phyloP scores from a whole-genome alignment of 2,888 invertebrate species.

The Pandemis heparana region DNA sequence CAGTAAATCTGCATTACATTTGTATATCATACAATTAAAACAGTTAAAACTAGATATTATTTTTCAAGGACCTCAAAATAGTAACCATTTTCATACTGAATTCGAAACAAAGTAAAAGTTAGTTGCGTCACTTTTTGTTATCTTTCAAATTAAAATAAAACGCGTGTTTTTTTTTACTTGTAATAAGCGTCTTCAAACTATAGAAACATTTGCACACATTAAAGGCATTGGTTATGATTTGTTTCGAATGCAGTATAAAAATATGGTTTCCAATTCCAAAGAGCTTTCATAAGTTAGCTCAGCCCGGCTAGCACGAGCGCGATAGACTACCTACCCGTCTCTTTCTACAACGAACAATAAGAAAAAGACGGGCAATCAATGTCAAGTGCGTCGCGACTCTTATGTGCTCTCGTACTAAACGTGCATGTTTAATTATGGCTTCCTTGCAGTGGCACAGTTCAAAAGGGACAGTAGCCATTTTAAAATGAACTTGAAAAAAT shows the following conservation, averaged over 20 bases:
- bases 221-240: neutral
- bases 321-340: too few relatives aligned
- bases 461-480: neutral
- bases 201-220: too few relatives aligned
- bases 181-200: too few relatives aligned
- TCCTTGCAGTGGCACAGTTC: neutral
- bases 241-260: neutral
- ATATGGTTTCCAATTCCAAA: neutral
- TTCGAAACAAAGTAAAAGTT: neutral
- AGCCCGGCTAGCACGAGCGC: neutral
- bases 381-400: too few relatives aligned
- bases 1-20: neutral
- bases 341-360: too few relatives aligned
- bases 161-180: too few relatives aligned
- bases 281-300: neutral
- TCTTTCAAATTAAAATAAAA: too few relatives aligned
- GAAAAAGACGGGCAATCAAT: too few relatives aligned
- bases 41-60: neutral
- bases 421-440: neutral
- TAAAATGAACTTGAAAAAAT: too few relatives aligned
- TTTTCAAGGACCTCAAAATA: neutral
- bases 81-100: neutral
- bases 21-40: slow-evolving; percentile 4
- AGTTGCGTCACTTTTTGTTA: too few relatives aligned
- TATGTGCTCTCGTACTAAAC: too few relatives aligned